Percentiles rank a stretch among this genome's conserved stretches.
phyloP scores from a whole-genome alignment of 2,888 invertebrate genomes.

The Hylaea fasciaria region DNA sequence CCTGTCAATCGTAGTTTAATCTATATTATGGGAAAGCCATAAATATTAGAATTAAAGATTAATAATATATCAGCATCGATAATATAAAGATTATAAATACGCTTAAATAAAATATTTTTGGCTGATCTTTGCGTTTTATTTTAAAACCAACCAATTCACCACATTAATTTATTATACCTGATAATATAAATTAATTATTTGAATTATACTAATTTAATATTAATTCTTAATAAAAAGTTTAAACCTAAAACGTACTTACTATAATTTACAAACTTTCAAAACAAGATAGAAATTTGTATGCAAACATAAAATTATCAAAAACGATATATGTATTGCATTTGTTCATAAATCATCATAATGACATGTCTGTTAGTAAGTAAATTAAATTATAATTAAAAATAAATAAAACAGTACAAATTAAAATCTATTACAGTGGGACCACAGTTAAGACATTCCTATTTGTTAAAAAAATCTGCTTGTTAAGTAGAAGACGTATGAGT shows the following conservation, averaged over 20 bases:
- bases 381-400: slow-evolving; percentile 37
- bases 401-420: slow-evolving; percentile 32
- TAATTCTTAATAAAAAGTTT: too few relatives aligned
- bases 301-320: not conserved
- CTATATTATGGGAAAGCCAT: slow-evolving; percentile 72
- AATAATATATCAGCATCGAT: slow-evolving; percentile 84
- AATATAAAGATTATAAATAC: slow-evolving; percentile 84
- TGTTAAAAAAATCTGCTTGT: not conserved
- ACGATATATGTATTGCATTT: slow-evolving; percentile 42
- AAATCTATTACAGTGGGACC: not conserved
- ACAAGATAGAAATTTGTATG: too few relatives aligned
- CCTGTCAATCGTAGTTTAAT: slow-evolving; percentile 64
- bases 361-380: slow-evolving; percentile 34
- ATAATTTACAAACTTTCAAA: too few relatives aligned
- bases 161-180: not conserved
- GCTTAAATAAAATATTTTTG: slow-evolving; percentile 86
- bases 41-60: slow-evolving; percentile 80
- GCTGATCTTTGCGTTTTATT: slow-evolving; percentile 77
- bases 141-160: slow-evolving; percentile 18
- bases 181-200: not conserved
- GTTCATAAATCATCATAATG: slow-evolving; percentile 35
- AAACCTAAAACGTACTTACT: too few relatives aligned
- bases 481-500: slow-evolving; percentile 2
- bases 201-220: too few relatives aligned
- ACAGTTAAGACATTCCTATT: slow-evolving; percentile 9